These are phyloP conservation scores for Stomorhina lunata DNA, from an alignment of 2,888 invertebrate species.

Conservation along the genomic window DNA sequence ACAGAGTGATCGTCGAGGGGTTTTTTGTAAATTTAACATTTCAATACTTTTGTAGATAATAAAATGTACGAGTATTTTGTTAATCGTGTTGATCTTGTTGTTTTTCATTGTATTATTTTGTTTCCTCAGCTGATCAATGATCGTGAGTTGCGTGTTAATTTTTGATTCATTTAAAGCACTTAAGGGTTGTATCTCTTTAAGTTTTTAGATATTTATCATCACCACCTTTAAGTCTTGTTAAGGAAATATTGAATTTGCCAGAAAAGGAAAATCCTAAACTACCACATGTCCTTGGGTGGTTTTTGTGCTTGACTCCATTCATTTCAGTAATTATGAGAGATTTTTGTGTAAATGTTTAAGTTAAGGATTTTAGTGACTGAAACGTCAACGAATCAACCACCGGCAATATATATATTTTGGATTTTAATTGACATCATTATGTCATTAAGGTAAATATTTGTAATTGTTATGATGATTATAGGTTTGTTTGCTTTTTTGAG, in stretches of 20 bases:
- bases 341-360: background rate
- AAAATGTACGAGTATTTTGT: constrained; percentile 21
- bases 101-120: too few relatives aligned
- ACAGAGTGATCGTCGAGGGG: background rate
- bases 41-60: constrained; percentile 2
- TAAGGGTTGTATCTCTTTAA: constrained; percentile 36
- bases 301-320: constrained; percentile 20
- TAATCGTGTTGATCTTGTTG: constrained; percentile 37
- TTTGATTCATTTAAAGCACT: constrained; percentile 29
- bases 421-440: constrained; percentile 73
- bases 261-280: constrained; percentile 1
- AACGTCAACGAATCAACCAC: constrained; percentile 22
- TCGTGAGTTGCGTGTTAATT: constrained; percentile 54
- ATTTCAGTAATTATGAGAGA: background rate
- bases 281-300: constrained; percentile 29
- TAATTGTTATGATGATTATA: constrained; percentile 22
- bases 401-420: constrained; percentile 27
- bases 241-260: background rate
- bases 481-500: background rate
- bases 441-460: constrained; percentile 69
- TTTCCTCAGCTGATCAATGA: too few relatives aligned
- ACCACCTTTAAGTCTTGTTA: constrained; percentile 27
- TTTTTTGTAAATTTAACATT: constrained; percentile 49
- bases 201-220: constrained; percentile 41
- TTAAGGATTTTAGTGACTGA: background rate